phyloP scores from a whole-genome alignment of 1,140 invertebrate species.

The Solen grandis region DNA sequence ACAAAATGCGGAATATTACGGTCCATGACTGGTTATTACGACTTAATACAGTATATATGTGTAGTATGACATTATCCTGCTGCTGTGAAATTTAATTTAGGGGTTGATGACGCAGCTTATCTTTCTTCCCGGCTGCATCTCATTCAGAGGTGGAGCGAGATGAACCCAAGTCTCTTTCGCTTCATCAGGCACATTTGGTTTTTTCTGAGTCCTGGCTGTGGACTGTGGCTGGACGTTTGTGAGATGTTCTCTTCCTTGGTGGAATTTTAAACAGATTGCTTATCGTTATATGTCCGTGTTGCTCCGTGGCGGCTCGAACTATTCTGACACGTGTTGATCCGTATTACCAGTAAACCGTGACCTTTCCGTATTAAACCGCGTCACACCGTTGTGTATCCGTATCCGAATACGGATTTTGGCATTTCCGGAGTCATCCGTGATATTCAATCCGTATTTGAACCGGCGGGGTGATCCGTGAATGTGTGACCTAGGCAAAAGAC shows the following conservation, averaged over 20 bases:
- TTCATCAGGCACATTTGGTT: not conserved
- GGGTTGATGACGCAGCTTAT: not conserved
- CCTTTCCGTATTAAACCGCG: not conserved
- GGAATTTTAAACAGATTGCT: not conserved
- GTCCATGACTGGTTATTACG: no score
- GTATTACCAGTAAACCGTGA: not conserved
- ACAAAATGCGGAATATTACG: no score
- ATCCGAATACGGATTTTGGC: not conserved
- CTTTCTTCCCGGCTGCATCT: not conserved
- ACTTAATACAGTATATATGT: no score
- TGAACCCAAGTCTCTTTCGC: not conserved
- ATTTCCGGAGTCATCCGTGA: not conserved
- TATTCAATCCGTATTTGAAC: not conserved
- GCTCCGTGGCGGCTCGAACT: not conserved
- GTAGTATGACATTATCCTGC: no score
- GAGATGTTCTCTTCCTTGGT: not conserved
- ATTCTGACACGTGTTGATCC: not conserved
- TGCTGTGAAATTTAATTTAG: not conserved
- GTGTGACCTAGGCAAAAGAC: no score
- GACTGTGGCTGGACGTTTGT: not conserved
- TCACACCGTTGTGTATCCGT: not conserved
- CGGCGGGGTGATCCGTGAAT: not conserved
- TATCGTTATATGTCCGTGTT: not conserved
- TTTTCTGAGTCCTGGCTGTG: not conserved
- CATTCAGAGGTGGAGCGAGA: not conserved